Percentiles rank a stretch among this genome's conserved stretches.
These are phyloP conservation scores for Crambe crambe DNA, from an alignment of 37 sponge, comb jelly and placozoan genomes.

Conservation along the genomic window DNA sequence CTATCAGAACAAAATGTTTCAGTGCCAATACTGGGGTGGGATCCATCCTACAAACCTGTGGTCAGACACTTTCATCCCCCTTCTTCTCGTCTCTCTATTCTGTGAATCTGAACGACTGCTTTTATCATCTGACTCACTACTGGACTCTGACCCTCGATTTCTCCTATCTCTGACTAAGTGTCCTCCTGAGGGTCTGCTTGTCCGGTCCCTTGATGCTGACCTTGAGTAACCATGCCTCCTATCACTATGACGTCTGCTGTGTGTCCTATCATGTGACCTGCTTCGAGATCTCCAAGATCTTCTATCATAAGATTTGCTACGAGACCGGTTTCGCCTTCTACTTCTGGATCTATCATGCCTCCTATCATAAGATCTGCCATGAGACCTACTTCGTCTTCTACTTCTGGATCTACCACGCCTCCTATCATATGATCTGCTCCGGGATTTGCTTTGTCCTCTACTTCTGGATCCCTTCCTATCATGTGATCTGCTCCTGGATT, in stretches of 20 bases:
- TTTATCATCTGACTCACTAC: not conserved
- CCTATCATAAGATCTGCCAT: constrained; percentile 12
- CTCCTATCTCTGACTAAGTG: not conserved
- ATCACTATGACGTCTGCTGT: not conserved
- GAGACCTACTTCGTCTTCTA: constrained; percentile 15
- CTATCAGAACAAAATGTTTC: no score
- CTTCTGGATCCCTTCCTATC: not conserved
- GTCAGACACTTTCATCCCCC: no score
- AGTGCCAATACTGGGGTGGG: no score
- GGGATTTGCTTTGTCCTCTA: no score
- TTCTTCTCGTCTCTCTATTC: no score
- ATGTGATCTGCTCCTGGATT: not conserved
- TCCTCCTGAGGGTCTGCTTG: not conserved
- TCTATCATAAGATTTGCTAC: not conserved
- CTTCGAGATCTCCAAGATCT: constrained; percentile 2
- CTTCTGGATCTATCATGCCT: constrained; percentile 7
- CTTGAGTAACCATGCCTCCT: not conserved
- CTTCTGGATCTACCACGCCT: constrained; percentile 8
- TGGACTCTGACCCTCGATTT: not conserved
- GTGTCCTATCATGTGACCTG: not conserved
- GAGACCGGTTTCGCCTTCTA: not conserved
- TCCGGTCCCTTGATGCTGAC: not conserved
- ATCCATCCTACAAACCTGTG: no score
- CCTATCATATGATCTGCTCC: not conserved
- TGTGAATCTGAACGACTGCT: not conserved